These are phyloP conservation scores for Leptodactylus fallax DNA, from an alignment of 2,797 vertebrate species.

Conservation along the genomic window DNA sequence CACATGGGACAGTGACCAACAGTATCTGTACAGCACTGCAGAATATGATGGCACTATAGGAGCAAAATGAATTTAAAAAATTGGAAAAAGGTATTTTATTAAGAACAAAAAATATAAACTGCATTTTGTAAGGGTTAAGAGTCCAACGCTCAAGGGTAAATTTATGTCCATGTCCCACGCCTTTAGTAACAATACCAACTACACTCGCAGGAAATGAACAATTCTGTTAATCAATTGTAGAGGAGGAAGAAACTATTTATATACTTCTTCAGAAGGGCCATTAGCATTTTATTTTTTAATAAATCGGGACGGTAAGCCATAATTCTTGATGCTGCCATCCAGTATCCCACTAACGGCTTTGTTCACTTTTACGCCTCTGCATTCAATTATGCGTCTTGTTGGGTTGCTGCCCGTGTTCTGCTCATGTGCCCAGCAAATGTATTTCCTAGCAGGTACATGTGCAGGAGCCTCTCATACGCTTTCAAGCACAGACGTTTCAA, in stretches of 20 bases:
- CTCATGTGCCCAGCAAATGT: constrained; percentile 61
- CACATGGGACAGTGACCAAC: too few relatives aligned
- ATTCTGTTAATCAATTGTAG: constrained; percentile 3
- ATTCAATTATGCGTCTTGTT: constrained; percentile 65
- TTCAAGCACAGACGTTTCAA: constrained; percentile 63
- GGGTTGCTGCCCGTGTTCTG: constrained; percentile 63
- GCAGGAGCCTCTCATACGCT: constrained; percentile 52
- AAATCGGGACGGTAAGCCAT: constrained; percentile 50
- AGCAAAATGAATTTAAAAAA: too few relatives aligned
- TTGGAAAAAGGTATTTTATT: background rate
- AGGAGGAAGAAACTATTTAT: constrained; percentile 21
- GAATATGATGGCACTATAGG: too few relatives aligned
- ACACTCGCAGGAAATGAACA: constrained; percentile 2
- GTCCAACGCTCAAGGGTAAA: background rate
- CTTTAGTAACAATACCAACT: background rate
- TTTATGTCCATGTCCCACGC: background rate
- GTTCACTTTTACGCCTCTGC: constrained; percentile 63
- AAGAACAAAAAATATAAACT: background rate
- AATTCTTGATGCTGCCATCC: constrained; percentile 54
- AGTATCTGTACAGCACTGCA: too few relatives aligned
- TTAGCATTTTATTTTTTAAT: constrained; percentile 55
- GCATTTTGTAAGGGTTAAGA: background rate
- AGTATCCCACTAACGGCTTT: constrained; percentile 53
- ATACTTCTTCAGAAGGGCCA: constrained; percentile 4
- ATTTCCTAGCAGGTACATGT: constrained; percentile 62